Conservation (phyloP, 2,888 invertebrate genomes). For the Pyrocoelia pectoralis region DNA sequence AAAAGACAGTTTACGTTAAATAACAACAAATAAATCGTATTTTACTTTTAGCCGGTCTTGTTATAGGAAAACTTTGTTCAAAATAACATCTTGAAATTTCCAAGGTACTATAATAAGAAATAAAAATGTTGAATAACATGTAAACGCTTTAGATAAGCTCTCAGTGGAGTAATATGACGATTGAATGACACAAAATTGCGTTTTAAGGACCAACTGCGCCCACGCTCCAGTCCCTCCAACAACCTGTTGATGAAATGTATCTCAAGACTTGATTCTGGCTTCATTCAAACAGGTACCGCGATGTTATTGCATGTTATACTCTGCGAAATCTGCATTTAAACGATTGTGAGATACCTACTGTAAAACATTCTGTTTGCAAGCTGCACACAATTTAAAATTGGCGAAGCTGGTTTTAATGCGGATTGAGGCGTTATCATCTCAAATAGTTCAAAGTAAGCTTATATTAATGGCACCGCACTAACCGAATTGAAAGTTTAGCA, state of each 20-base stretch:
- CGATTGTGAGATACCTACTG: constrained; percentile 11
- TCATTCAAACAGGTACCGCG: constrained; percentile 33
- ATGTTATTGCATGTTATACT: constrained; percentile 30
- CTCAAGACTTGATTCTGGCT: constrained; percentile 25
- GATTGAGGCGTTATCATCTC: too few species aligned
- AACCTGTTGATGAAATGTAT: constrained; percentile 51
- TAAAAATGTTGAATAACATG: constrained; percentile 3
- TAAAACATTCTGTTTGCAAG: background rate
- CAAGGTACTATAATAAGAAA: constrained; percentile 3
- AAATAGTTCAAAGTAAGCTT: too few species aligned
- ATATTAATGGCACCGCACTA: too few species aligned
- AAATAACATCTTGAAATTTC: background rate
- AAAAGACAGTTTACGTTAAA: too few species aligned
- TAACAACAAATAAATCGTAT: too few species aligned
- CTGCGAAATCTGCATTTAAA: constrained; percentile 33
- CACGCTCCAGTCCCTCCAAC: constrained; percentile 47
- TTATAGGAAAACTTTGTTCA: background rate
- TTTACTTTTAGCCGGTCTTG: too few species aligned
- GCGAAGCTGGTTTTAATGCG: too few species aligned
- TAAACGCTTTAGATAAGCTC: constrained; percentile 32
- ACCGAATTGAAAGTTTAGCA: too few species aligned
- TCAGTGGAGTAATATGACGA: constrained; percentile 56
- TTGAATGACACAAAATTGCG: constrained; percentile 56
- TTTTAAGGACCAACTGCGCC: constrained; percentile 52
- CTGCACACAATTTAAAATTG: background rate